phyloP scores from a whole-genome alignment of 2,888 invertebrate species.

The Machimus rusticus region DNA sequence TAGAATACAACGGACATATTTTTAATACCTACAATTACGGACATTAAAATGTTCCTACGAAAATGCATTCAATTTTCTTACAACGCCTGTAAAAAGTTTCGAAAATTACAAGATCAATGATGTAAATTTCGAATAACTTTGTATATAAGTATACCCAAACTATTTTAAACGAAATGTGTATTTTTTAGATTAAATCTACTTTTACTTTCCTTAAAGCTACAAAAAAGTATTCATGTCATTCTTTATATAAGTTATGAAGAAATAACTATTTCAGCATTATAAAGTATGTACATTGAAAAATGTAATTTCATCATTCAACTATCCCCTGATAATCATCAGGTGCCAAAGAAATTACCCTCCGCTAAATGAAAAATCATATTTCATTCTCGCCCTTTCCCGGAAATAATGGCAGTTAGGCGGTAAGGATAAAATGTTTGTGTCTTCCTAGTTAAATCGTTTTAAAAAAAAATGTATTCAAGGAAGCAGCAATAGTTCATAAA shows the following conservation, averaged over 20 bases:
- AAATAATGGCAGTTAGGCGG: not conserved
- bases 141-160: no score
- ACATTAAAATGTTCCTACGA: no score
- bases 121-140: no score
- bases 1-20: no score
- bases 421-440: not conserved
- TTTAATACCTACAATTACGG: no score
- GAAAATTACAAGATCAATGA: no score
- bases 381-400: not conserved
- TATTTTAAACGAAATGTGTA: no score
- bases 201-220: no score
- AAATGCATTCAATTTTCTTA: no score
- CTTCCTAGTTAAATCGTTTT: not conserved
- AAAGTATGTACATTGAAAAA: not conserved
- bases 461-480: not conserved
- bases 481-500: conserved; percentile 4
- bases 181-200: no score
- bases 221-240: not conserved
- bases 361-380: not conserved
- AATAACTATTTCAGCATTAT: not conserved
- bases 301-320: not conserved
- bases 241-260: not conserved
- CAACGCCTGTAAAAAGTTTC: no score
- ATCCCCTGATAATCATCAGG: not conserved
- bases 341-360: not conserved